Evolutionary conservation across 1,140 invertebrate species (phyloP).

Genomic region (Temnothorax nylanderi): DNA sequence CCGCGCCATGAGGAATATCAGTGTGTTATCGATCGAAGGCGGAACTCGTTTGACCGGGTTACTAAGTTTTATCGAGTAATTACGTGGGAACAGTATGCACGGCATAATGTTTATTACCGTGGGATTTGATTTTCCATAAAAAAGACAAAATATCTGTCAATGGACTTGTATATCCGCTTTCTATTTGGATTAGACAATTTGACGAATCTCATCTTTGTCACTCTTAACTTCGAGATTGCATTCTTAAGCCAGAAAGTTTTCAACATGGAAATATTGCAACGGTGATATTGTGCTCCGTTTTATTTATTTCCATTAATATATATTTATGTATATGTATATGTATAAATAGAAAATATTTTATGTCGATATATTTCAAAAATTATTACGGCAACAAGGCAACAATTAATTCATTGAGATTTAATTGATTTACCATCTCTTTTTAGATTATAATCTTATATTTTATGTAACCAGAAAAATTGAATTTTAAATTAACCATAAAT

Average conservation of each 20-base stretch:
- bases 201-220: background rate
- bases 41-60: conserved; percentile 34
- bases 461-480: no score
- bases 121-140: conserved; percentile 5
- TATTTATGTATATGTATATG: no score
- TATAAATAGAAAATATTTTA: no score
- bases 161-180: background rate
- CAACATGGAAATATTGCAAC: background rate
- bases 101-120: conserved; percentile 23
- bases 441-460: no score
- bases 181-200: background rate
- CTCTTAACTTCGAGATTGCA: background rate
- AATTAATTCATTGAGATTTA: no score
- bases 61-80: conserved; percentile 35
- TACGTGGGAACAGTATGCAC: background rate
- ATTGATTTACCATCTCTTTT: no score
- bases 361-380: no score
- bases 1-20: background rate
- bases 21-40: conserved; percentile 20
- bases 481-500: no score
- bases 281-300: no score
- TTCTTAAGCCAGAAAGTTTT: background rate
- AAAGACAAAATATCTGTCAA: background rate
- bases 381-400: no score
- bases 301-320: no score